Conservation (phyloP, 2,888 invertebrate species). For the Aspidiotus destructor region DNA sequence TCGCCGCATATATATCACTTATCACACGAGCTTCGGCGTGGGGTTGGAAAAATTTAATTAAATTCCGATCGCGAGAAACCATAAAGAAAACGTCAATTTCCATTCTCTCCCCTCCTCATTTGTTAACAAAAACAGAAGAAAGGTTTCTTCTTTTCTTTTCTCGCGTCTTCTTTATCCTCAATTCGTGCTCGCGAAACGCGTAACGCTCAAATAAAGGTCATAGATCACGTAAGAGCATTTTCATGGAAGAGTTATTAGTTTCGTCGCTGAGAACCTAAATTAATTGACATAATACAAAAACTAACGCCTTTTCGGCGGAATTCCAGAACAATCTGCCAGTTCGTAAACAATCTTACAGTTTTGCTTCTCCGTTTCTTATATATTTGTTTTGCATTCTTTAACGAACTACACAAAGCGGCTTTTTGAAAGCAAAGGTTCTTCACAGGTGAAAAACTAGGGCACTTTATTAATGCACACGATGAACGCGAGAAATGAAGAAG, state of each 20-base stretch:
- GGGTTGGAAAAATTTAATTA: slow-evolving; percentile 18
- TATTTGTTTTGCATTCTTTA: no score
- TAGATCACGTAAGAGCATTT: slow-evolving; percentile 13
- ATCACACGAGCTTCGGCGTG: background rate
- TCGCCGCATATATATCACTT: no score
- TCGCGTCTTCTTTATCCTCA: background rate
- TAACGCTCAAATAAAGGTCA: slow-evolving; percentile 10
- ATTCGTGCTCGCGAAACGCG: slow-evolving; percentile 6
- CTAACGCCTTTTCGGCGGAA: background rate
- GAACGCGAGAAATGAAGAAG: no score
- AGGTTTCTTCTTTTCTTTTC: slow-evolving; percentile 8
- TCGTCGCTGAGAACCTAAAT: slow-evolving; percentile 11
- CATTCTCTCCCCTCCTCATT: slow-evolving; percentile 9
- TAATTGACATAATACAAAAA: slow-evolving; percentile 10
- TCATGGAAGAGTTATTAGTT: slow-evolving; percentile 11
- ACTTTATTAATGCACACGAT: no score
- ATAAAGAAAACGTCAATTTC: slow-evolving; percentile 21
- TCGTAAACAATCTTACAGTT: no score
- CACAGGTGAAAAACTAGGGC: no score
- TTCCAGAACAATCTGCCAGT: background rate
- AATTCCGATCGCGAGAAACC: slow-evolving; percentile 18
- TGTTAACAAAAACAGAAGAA: slow-evolving; percentile 16
- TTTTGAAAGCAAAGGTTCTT: no score
- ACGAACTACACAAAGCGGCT: no score
- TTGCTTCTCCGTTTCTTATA: no score